These are phyloP conservation scores for Drosophila littoralis DNA, from an alignment of 1,140 invertebrate species.

Conservation along the genomic window DNA sequence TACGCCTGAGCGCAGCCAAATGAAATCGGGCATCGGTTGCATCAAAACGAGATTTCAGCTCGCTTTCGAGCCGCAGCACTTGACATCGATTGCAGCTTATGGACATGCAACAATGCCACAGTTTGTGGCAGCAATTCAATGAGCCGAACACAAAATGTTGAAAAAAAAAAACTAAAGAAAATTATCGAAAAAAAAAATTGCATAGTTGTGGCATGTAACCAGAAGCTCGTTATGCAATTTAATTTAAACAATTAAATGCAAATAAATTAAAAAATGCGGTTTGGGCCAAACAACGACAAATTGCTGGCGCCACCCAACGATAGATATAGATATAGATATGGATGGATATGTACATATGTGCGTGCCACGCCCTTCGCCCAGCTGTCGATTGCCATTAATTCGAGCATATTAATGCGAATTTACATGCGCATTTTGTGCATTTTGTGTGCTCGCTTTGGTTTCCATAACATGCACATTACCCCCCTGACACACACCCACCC, in stretches of 20 bases:
- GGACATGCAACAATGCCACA: slow-evolving; percentile 20
- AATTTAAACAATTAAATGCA: slow-evolving; percentile 77
- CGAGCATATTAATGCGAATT: slow-evolving; percentile 74
- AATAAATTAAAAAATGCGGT: slow-evolving; percentile 78
- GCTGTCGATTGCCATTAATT: slow-evolving; percentile 74
- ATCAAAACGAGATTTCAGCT: slow-evolving; percentile 61
- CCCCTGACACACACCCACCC: neutral
- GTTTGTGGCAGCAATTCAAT: slow-evolving; percentile 44
- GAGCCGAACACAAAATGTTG: slow-evolving; percentile 3
- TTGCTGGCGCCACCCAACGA: slow-evolving; percentile 43
- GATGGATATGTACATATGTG: neutral
- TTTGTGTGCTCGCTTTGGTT: slow-evolving; percentile 59
- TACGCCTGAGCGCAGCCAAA: slow-evolving; percentile 69
- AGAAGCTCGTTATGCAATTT: slow-evolving; percentile 57
- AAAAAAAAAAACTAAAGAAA: neutral
- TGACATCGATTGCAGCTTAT: slow-evolving; percentile 39
- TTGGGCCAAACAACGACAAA: slow-evolving; percentile 59
- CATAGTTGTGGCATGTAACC: slow-evolving; percentile 44
- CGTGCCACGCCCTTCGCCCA: slow-evolving; percentile 12
- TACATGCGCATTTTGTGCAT: slow-evolving; percentile 55
- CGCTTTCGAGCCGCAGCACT: slow-evolving; percentile 29
- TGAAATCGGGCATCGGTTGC: slow-evolving; percentile 37
- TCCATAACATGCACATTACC: slow-evolving; percentile 54
- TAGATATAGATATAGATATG: neutral
- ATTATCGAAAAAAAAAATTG: slow-evolving; percentile 3